Percentiles rank a stretch among this genome's conserved stretches.
Evolutionary conservation across 1,140 invertebrate genomes (phyloP).

Genomic region (Pseudoatta argentina): DNA sequence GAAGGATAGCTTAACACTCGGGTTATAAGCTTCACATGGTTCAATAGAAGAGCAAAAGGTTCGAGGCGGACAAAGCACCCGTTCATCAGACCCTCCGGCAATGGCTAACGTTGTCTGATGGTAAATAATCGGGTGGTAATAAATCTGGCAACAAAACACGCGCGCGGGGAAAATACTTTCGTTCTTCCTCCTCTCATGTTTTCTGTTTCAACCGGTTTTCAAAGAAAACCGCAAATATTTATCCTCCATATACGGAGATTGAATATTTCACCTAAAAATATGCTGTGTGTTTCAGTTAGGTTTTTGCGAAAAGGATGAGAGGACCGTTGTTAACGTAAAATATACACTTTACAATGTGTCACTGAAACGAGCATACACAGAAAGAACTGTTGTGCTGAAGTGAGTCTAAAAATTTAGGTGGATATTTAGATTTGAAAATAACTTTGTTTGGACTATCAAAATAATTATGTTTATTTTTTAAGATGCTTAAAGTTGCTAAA

Average conservation of each 20-base stretch:
- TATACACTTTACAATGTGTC: neutral
- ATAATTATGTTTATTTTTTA: too few species aligned
- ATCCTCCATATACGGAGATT: slow-evolving; percentile 19
- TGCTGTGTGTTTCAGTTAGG: slow-evolving; percentile 25
- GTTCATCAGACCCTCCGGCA: slow-evolving; percentile 55
- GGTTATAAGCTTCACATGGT: slow-evolving; percentile 34
- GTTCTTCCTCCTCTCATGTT: neutral
- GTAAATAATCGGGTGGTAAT: slow-evolving; percentile 60
- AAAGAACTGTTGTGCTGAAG: too few species aligned
- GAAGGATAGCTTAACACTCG: slow-evolving; percentile 52
- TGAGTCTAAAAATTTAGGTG: too few species aligned
- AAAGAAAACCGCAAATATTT: slow-evolving; percentile 46
- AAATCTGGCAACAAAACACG: slow-evolving; percentile 55
- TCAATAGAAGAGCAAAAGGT: slow-evolving; percentile 39
- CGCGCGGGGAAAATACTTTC: slow-evolving; percentile 20
- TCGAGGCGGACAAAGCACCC: slow-evolving; percentile 44
- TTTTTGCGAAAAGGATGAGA: neutral
- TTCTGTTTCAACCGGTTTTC: slow-evolving; percentile 38
- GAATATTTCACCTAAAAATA: slow-evolving; percentile 19
- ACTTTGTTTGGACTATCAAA: too few species aligned
- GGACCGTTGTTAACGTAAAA: slow-evolving; percentile 2
- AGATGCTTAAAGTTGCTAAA: too few species aligned
- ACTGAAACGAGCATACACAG: neutral
- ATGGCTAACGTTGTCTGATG: slow-evolving; percentile 48
- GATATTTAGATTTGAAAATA: too few species aligned